Base-by-base conservation (phyloP, 2,888 invertebrate species). In the Scotopteryx bipunctaria region DNA sequence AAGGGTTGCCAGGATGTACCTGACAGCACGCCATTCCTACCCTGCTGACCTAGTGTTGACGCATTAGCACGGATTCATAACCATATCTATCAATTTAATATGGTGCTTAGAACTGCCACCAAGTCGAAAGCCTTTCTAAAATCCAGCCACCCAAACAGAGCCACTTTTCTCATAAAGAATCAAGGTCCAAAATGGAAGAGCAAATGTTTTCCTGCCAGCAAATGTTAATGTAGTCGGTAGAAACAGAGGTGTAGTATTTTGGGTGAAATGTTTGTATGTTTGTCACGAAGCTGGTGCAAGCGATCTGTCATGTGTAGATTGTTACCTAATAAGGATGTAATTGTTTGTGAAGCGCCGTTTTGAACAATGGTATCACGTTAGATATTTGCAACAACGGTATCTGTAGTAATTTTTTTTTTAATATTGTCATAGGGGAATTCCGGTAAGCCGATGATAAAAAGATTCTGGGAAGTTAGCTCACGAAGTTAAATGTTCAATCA, bases 31-130 rank as follows among this genome's bases (percentile, higher is more conserved):
- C 77, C 76, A 71, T 64, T 61, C 59, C 56, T 78, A 82, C 75
- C 81, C 82, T 71, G 64, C 59, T 86, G 74, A 86, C 86, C 85
- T 67, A 85, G 79, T 76, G 57, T 27, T 17, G 55, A 61, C 67
- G 73, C 78, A 78, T 82, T 81, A 81, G 73, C 78, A 81, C 78
- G 72, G 71, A 77, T 76, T 68, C 74, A 67, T 67, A 69, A 63
- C 71, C 71, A 77, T 77, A 74, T 69, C 58, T 44, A 63, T 60
- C 63, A 59, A 69, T 75, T 68, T 49, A 37, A 53, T 66, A 64
- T 59, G 63, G 57, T 63, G 54, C 67, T 61, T 69, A 70, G 63
- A 66, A 60, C 48, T 57, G 54, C 55, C 21, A 13, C 36, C 25
- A 16, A 41, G 31, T 55, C 58, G 66, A 76, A 74, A 38, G 64